phyloP scores from a whole-genome alignment of 2,888 invertebrate genomes.

The Matsumyia berberina region DNA sequence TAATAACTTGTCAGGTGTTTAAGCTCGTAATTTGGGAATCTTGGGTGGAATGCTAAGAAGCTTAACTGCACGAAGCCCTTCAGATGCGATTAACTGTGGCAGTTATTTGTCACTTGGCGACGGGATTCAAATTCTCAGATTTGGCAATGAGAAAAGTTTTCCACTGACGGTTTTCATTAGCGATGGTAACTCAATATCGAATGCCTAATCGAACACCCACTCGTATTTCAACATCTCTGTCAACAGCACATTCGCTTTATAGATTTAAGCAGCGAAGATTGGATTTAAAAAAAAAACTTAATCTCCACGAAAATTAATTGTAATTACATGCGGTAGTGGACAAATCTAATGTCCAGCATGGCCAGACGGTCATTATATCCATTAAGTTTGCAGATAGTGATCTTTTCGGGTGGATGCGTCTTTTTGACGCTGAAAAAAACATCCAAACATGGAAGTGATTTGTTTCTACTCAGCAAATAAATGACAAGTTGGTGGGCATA shows the following conservation, averaged over 20 bases:
- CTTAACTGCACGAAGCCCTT: constrained; percentile 63
- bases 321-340: constrained; percentile 42
- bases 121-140: constrained; percentile 18
- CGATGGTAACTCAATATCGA: not conserved
- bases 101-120: constrained; percentile 46
- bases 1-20: constrained; percentile 72
- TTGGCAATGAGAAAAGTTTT: constrained; percentile 50
- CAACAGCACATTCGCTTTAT: not conserved
- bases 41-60: constrained; percentile 55
- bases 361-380: constrained; percentile 15
- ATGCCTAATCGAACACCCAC: constrained; percentile 18
- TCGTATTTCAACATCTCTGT: constrained; percentile 20
- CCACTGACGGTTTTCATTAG: constrained; percentile 1
- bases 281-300: constrained; percentile 49
- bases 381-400: constrained; percentile 34
- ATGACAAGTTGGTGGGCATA: constrained; percentile 18
- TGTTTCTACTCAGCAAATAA: constrained; percentile 20
- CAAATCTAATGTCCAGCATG: constrained; percentile 33
- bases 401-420: constrained; percentile 46
- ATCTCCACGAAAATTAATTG: constrained; percentile 42
- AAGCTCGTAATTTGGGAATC: constrained; percentile 54
- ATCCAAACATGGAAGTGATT: not conserved
- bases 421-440: constrained; percentile 1
- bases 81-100: constrained; percentile 43
- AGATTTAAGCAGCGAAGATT: constrained; percentile 52